Evolutionary conservation across 2,888 invertebrate species (phyloP), one percentile per base, ranked within the genome.

Genomic region (Nebria brevicollis): DNA sequence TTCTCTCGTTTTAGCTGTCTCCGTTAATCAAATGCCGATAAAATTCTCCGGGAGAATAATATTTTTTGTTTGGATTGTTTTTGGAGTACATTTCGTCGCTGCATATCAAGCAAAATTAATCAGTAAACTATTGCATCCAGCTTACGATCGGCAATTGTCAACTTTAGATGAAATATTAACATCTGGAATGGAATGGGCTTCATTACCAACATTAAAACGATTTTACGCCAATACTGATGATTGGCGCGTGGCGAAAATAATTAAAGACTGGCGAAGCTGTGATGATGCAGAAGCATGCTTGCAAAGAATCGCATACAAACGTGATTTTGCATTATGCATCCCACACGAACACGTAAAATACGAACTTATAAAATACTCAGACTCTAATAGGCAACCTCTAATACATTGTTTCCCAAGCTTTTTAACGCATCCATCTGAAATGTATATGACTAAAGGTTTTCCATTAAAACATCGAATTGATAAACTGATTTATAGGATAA

Each of bases 51-150:
- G 76, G 2, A 15, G 76, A 66, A 65, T 76, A 6, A 15, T 66
- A 11, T 66, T 76, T 15, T 25, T 65, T 13, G 7, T 66, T 6
- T 76, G 76, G 76, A 66, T 76, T 3, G n/a, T 76, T 2, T 76
- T 76, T 26, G 34, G 34, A 1, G 13, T 76, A 15, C 66, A 76
- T 76, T 65, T 65, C 26, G 15, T 66, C 8, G 66, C 66, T 3
- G 76, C 66, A 1, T 66, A 76, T 15, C 65, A 76, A 65, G 76
- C 76, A 25, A 76, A 76, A 34, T 86, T 93, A 1, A 66, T 76
- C 6, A 76, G 66, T 65, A 26, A 65, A 34, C 34, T 76, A 66
- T 13, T 66, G 26, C 8, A 20, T 13, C 65, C 76, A 25, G n/a
- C 26, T 20, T 76, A 76, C 34, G 76, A 76, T 7, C 15, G 5